Evolutionary conservation across 2,888 invertebrate species (phyloP).

Genomic region (Napeogenes sylphis): DNA sequence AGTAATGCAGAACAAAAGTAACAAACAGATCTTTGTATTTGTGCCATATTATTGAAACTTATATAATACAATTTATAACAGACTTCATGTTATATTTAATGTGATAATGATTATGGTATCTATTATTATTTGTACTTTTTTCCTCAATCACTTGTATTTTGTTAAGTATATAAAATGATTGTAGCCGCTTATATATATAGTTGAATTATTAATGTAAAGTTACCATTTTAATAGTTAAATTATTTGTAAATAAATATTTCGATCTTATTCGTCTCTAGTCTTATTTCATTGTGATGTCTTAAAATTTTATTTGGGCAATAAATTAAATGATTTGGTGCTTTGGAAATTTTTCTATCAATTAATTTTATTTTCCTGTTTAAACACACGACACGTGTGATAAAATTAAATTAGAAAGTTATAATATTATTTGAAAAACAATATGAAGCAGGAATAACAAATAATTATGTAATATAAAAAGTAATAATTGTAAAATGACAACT

Average conservation of each 20-base stretch:
- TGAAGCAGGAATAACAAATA: too few relatives aligned
- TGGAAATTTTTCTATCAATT: neutral
- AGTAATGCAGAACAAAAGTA: too few relatives aligned
- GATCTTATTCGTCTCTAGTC: neutral
- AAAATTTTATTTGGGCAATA: neutral
- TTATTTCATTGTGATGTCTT: neutral
- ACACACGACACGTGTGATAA: too few relatives aligned
- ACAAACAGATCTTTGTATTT: too few relatives aligned
- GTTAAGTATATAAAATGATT: too few relatives aligned
- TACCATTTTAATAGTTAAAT: slow-evolving; percentile 4
- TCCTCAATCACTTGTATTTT: too few relatives aligned
- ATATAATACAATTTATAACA: too few relatives aligned
- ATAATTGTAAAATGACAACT: neutral
- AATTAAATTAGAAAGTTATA: too few relatives aligned
- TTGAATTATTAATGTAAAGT: neutral
- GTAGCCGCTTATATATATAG: neutral
- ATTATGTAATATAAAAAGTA: neutral
- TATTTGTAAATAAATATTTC: slow-evolving; percentile 7
- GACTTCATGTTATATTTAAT: too few relatives aligned
- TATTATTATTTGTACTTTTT: too few relatives aligned
- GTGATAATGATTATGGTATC: too few relatives aligned
- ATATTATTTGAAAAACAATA: neutral
- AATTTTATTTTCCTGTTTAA: neutral
- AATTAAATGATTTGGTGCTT: slow-evolving; percentile 4
- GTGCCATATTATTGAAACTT: too few relatives aligned